Evolutionary conservation across 2,888 invertebrate genomes (phyloP), one percentile per base, ranked within the genome.

Genomic region (Neoitamus cyanurus): DNA sequence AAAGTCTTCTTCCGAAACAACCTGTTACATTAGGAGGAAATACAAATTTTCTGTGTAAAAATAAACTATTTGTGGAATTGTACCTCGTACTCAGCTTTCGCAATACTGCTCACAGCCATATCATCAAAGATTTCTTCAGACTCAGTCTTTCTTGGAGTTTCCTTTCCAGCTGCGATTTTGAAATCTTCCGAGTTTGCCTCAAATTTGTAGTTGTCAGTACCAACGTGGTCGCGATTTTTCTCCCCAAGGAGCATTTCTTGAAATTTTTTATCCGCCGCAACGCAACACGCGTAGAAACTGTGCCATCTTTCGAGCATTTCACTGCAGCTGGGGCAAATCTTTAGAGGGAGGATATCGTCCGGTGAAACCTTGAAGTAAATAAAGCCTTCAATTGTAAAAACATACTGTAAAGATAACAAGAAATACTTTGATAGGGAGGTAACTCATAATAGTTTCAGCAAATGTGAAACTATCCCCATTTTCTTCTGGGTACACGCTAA

Each of bases 81-180:
- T 31, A 70, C 70, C n/a, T 30, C 70, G 28, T 70, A 30, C 1
- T 70, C 31, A 1, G 69, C 25, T 30, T 70, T 70, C 0, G 70
- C 70, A 30, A 70, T 75, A 28, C 77, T 77, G 77, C 77, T 77
- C 2, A 77, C 77, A 46, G 11, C 77, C 77, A 77, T 77, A 5
- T 46, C 37, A 28, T 77, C 77, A 46, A 25, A 46, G n/a, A 46
- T 5, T 13, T 42, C 77, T 13, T 42, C 77, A 7, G 77, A 77
- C 11, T 77, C 30, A 0, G 37, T 20, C 4, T 86, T 92, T 91
- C 89, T 91, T 25, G 58, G 20, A 69, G 91, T 92, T 25, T 93
- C 94, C 6, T 25, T 42, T 6, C 42, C 42, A n/a, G 7, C 13
- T 3, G n/a, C 28, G 9, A 11, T 11, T 1, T 42, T 9, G 4